Base-by-base conservation (phyloP, 2,888 invertebrate genomes). In the Loripinus fragilis region DNA sequence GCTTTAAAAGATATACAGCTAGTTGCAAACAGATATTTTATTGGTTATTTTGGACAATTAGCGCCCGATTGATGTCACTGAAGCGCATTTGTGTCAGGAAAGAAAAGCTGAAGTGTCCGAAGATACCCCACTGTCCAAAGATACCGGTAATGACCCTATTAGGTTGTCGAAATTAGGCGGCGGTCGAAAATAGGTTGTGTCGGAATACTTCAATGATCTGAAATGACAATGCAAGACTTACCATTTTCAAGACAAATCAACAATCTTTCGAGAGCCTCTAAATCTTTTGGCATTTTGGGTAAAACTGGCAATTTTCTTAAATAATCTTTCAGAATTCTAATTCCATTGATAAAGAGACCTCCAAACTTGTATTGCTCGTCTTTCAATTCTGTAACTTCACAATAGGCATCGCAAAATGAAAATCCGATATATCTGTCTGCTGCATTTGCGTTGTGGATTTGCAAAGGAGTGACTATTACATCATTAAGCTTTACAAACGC, bases 351-450 rank as follows among this genome's bases (percentile, higher is more conserved):
- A 55, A 55, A 55, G 23, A 55, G 28, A 10, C 8, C 20, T 55
- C 55, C 55, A 28, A 55, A 55, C 28, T 55, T 55, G 55, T 55
- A 55, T 17, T 55, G 55, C 28, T 55, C 55, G 55, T 55, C 17
- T 10, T 28, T 3, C 7, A 28, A 8, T 55, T 55, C 55, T 17
- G 23, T 28, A 55, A 55, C 55, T 28, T 55, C 55, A 28, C 55
- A 55, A 25, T 25, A 55, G 8, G 55, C 55, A 55, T 20, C 10
- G 17, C 28, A 55, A 55, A 55, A 55, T 25, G 55, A 28, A 28
- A 12, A 17, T 25, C 55, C 55, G 17, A 55, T 17, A 23, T 7
- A 25, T 55, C 28, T 55, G 55, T 55, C 55, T 10, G 55, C 55
- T 28, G 55, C 55, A 28, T 55, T 55, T 55, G 55, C 28, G 30